A percentile compares a stretch with the other conserved stretches of the same genome.
These are phyloP conservation scores for Nesidiocoris tenuis DNA, from an alignment of 2,888 invertebrate genomes.

Conservation along the genomic window DNA sequence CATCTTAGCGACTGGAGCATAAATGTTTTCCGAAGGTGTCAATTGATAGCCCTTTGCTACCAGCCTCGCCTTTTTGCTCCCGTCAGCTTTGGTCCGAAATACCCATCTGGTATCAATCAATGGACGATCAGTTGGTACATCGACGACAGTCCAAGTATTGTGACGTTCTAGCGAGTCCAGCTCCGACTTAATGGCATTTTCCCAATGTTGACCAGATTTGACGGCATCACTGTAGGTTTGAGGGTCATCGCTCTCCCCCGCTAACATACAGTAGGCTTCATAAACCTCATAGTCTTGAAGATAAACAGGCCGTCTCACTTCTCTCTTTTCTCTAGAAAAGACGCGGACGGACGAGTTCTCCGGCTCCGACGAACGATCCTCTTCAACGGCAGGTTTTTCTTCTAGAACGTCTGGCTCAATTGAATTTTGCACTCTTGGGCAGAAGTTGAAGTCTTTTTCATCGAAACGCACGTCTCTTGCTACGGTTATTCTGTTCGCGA, in stretches of 20 bases:
- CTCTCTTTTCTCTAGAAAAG: neutral
- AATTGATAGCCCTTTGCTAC: slow-evolving; percentile 6
- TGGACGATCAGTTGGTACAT: neutral
- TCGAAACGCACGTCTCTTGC: slow-evolving; percentile 48
- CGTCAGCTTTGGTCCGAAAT: slow-evolving; percentile 1
- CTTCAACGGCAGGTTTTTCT: too few relatives aligned
- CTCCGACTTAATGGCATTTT: slow-evolving; percentile 4
- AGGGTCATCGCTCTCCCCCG: slow-evolving; percentile 19
- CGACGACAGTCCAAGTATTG: neutral
- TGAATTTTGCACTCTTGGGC: neutral
- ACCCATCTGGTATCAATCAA: slow-evolving; percentile 8
- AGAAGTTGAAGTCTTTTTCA: slow-evolving; percentile 41
- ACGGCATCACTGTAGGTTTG: slow-evolving; percentile 38
- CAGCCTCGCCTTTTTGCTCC: slow-evolving; percentile 7
- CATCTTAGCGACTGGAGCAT: slow-evolving; percentile 1
- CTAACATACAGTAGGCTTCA: slow-evolving; percentile 5
- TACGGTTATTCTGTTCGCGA: slow-evolving; percentile 24
- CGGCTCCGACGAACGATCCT: neutral
- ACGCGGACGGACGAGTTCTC: neutral
- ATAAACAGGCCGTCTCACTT: neutral
- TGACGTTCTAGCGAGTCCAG: slow-evolving; percentile 1
- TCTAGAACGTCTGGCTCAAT: too few relatives aligned
- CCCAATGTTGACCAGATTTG: neutral
- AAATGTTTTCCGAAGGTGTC: neutral
- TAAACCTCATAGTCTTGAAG: neutral